phyloP scores from a whole-genome alignment of 2,113 vertebrate species.

The Mohoua ochrocephala region DNA sequence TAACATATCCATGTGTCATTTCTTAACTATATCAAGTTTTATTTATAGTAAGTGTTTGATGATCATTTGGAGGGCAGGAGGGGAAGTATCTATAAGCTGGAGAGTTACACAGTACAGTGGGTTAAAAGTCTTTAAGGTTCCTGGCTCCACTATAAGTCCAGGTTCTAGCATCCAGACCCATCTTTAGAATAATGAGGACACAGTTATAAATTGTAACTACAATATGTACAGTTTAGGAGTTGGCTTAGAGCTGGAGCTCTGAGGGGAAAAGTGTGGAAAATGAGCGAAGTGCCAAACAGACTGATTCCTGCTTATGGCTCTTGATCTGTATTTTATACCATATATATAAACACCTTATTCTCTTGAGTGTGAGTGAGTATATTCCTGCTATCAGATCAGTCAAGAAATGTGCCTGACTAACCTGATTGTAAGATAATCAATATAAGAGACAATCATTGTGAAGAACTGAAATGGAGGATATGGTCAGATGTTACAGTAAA shows the following conservation, averaged over 20 bases:
- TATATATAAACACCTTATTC: neutral
- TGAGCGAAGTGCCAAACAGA: neutral
- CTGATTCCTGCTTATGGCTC: neutral
- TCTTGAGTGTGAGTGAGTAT: neutral
- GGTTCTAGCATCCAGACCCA: neutral
- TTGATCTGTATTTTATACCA: neutral
- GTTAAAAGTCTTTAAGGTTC: neutral
- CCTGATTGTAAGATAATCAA: neutral
- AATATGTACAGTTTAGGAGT: neutral
- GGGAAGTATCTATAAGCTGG: accelerated
- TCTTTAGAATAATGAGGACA: neutral
- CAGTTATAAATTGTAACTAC: neutral
- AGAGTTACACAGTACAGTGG: neutral
- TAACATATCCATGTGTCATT: neutral
- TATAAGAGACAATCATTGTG: neutral
- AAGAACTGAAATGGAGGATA: neutral
- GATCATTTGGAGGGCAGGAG: neutral
- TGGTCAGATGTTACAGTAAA: neutral
- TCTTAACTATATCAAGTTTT: neutral
- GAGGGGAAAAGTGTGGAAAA: neutral
- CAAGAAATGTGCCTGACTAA: neutral
- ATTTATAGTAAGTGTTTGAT: neutral
- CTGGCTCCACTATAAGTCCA: neutral
- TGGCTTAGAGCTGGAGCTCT: neutral
- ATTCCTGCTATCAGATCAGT: neutral